Base-by-base conservation (phyloP, 2,888 invertebrate genomes). In the Cephus pulcher region DNA sequence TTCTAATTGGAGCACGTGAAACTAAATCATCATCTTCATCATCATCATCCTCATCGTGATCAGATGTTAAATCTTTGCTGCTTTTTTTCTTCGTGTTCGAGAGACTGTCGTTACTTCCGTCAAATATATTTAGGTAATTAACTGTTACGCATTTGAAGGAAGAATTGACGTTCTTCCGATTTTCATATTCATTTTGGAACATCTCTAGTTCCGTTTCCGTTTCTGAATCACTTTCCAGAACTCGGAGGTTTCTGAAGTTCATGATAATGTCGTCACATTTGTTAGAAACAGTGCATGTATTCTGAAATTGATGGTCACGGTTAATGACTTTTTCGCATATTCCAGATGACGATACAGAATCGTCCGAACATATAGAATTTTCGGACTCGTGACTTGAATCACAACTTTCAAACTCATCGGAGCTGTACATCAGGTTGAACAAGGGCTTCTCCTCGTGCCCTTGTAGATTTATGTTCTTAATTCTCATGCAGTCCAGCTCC, bases 1-100 rank as follows among this genome's bases (percentile, higher is more conserved):
- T 83, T 74, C 85, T 87, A 11, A 86, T 82, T 4, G 89, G 89
- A 4, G 88, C 89, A 0, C 89, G 86, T 75, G 85, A 84, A 12
- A 86, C 80, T 3, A 88, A 79, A 70, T 84, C 83, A n/a, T 80
- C 79, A 15, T 80, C 33, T 33, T 33, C 80, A 0, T 82, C 76
- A 1, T 83, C 80, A 1, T 81, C 78, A 12, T 35, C 35, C 3
- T 35, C 35, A 12, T 35, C 12, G 35, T 0, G 1, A 32, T 71
- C 33, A 0, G 32, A 32, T 71, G 15, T 32, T 71, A 56, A 56
- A 32, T 12, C 12, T 3, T 71, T 12, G 15, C 71, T 71, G 71
- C 32, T 9, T 4, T 6, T 30, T n/a, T 32, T 3, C 32, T 71
- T 1, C 15, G 12, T 32, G 3, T 12, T 12, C 32, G 32, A 3